A percentile compares a stretch with the other conserved stretches of the same genome.
Evolutionary conservation across 2,113 vertebrate species (phyloP).

Genomic region (Genyomyrus donnyi): DNA sequence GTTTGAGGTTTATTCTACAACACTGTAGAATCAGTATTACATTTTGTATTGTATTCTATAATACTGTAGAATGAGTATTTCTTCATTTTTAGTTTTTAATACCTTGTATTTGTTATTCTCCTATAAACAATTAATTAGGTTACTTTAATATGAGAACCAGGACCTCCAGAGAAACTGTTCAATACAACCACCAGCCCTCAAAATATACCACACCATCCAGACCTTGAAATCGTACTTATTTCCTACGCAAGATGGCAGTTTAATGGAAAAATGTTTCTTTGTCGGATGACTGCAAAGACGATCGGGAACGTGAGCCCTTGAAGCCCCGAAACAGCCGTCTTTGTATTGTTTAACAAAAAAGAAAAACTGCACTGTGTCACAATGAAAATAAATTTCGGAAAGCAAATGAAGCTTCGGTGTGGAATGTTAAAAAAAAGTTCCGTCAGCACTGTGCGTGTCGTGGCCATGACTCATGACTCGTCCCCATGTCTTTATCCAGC

Average conservation of each 20-base stretch:
- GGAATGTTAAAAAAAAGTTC: not conserved
- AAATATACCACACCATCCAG: not conserved
- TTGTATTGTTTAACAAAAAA: constrained; percentile 41
- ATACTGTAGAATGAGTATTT: not conserved
- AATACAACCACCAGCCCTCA: not conserved
- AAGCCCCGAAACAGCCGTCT: constrained; percentile 49
- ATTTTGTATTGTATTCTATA: not conserved
- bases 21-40: not conserved
- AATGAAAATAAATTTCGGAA: constrained; percentile 8
- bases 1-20: not conserved
- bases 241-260: not conserved
- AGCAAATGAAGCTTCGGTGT: not conserved
- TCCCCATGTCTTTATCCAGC: not conserved
- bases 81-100: not conserved
- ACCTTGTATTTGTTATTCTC: not conserved
- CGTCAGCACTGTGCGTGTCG: not conserved
- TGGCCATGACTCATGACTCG: not conserved
- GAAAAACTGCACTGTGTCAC: constrained; percentile 24
- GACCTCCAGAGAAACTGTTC: not conserved
- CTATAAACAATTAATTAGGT: not conserved
- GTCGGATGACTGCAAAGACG: constrained; percentile 33
- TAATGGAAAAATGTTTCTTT: constrained; percentile 47
- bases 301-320: constrained; percentile 46
- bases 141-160: not conserved
- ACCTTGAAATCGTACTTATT: not conserved